phyloP scores from a whole-genome alignment of 2,888 invertebrate genomes.

The Trichopria drosophilae region DNA sequence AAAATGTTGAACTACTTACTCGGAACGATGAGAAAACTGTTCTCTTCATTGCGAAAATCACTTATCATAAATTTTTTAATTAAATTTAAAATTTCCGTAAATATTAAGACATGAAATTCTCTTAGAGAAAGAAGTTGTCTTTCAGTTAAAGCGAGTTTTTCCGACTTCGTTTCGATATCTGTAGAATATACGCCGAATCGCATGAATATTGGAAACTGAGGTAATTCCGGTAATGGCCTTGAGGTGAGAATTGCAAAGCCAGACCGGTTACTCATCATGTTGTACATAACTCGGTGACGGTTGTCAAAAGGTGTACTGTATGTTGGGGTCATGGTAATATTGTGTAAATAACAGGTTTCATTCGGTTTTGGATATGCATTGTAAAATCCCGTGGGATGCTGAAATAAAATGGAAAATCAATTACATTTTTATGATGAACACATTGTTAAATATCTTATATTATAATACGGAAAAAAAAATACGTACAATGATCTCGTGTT shows the following conservation, averaged over 20 bases:
- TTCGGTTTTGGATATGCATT: constrained; percentile 51
- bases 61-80: constrained; percentile 67
- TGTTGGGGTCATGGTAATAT: constrained; percentile 63
- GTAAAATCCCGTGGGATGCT: constrained; percentile 62
- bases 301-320: constrained; percentile 60
- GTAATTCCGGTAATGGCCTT: constrained; percentile 63
- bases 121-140: constrained; percentile 62
- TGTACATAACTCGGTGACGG: constrained; percentile 61
- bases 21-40: constrained; percentile 57
- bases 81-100: constrained; percentile 69
- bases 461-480: constrained; percentile 28
- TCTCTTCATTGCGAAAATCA: constrained; percentile 63
- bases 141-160: constrained; percentile 57
- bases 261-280: constrained; percentile 60
- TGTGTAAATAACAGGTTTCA: constrained; percentile 62
- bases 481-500: constrained; percentile 41
- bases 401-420: constrained; percentile 32
- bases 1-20: constrained; percentile 38
- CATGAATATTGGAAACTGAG: constrained; percentile 74
- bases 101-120: constrained; percentile 75
- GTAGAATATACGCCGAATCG: constrained; percentile 69
- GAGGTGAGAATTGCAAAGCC: constrained; percentile 70
- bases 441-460: too few relatives aligned
- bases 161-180: too few relatives aligned
- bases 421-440: background rate